A percentile compares a stretch with the other conserved stretches of the same genome.
Conservation (phyloP, 2,888 invertebrate genomes). For the Palloptera scutellata region DNA sequence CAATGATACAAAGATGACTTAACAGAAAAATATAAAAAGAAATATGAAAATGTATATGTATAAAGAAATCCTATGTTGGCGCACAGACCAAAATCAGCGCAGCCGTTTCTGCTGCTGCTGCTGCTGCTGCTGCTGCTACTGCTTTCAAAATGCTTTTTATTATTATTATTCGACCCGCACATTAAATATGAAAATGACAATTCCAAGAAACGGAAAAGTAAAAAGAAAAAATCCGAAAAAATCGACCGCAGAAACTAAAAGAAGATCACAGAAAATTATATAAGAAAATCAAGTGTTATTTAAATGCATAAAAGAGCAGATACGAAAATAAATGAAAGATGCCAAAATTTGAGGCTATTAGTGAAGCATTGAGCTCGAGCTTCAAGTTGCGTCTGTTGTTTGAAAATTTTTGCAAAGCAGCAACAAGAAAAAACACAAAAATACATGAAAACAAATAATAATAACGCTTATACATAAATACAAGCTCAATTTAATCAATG, state of each 20-base stretch:
- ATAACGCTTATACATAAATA: background rate
- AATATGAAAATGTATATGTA: too few relatives aligned
- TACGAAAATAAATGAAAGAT: background rate
- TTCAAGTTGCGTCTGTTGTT: background rate
- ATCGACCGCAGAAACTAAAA: background rate
- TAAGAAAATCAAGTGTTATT: slow-evolving; percentile 9
- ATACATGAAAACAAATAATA: background rate
- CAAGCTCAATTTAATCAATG: background rate
- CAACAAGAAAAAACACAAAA: background rate
- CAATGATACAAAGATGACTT: too few relatives aligned
- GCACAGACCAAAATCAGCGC: too few relatives aligned
- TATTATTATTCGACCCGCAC: slow-evolving; percentile 21
- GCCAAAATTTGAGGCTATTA: slow-evolving; percentile 25
- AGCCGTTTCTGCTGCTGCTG: too few relatives aligned
- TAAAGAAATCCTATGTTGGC: too few relatives aligned
- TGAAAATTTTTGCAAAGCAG: background rate
- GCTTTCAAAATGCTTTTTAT: slow-evolving; percentile 9
- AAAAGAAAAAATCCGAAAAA: background rate
- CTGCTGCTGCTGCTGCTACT: too few relatives aligned
- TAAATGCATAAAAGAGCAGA: slow-evolving; percentile 5
- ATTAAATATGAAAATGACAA: background rate
- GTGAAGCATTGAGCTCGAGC: background rate
- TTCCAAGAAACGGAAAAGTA: slow-evolving; percentile 7
- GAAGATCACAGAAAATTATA: background rate
- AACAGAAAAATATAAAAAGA: too few relatives aligned